A percentile compares a stretch with the other conserved stretches of the same genome.
These are phyloP conservation scores for Rhincodon typus DNA, from an alignment of 2,797 vertebrate species.

Conservation along the genomic window DNA sequence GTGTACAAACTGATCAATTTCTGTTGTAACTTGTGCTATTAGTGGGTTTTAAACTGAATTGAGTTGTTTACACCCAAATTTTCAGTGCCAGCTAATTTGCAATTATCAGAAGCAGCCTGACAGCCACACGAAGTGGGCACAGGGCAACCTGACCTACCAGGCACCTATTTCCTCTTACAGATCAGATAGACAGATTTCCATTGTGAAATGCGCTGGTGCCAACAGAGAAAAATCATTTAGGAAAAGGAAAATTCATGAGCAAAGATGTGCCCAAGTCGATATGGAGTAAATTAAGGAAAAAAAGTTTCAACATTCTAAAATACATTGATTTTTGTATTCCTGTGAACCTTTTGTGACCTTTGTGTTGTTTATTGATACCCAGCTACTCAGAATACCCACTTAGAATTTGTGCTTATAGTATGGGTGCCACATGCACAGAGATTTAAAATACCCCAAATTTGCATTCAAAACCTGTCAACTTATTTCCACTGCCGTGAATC, in stretches of 20 bases:
- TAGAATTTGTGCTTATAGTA: background rate
- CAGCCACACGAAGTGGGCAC: background rate
- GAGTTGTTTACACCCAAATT: background rate
- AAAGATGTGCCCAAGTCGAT: no score
- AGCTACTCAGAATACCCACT: background rate
- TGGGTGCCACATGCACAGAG: no score
- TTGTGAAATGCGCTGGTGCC: background rate
- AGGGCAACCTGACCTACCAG: background rate
- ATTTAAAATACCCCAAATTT: no score
- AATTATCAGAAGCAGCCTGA: background rate
- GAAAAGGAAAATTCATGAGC: background rate
- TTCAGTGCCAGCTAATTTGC: background rate
- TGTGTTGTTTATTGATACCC: background rate
- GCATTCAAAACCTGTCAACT: no score
- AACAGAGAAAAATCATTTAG: background rate
- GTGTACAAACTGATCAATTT: background rate
- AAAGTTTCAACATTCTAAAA: background rate
- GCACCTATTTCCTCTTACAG: background rate
- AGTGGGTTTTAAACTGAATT: background rate
- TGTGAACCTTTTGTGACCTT: no score
- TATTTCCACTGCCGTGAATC: no score
- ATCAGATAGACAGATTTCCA: background rate
- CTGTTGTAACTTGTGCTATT: no score
- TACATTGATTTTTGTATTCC: background rate
- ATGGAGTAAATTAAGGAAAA: background rate